Percentiles rank a stretch among this genome's conserved stretches.
phyloP scores from a whole-genome alignment of 2,113 vertebrate species.

The Dendropsophus ebraccatus region DNA sequence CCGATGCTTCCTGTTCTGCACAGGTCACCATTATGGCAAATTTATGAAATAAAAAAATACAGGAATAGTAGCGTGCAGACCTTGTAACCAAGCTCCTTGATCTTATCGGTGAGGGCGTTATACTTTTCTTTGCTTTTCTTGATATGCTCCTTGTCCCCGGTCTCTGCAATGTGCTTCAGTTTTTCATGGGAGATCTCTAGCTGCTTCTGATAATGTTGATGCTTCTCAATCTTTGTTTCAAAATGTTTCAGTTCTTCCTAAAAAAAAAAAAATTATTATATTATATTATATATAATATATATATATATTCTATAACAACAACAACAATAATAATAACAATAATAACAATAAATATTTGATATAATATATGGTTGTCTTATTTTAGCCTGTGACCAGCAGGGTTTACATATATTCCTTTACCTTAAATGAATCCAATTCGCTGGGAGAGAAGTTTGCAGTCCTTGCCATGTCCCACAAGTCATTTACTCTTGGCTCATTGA shows the following conservation, averaged over 20 bases:
- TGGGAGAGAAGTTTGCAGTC: conserved; percentile 84
- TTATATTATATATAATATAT: not conserved
- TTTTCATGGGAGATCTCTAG: conserved; percentile 95
- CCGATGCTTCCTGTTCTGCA: too few species aligned
- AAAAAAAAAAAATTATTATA: not conserved
- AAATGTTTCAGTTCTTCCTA: conserved; percentile 96
- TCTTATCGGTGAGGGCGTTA: conserved; percentile 83
- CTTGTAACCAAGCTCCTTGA: conserved; percentile 94
- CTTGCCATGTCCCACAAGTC: conserved; percentile 95
- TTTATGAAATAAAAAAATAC: not conserved
- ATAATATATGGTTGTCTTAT: not conserved
- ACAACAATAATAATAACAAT: too few species aligned
- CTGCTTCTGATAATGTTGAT: conserved; percentile 94
- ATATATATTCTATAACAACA: too few species aligned
- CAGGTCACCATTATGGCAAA: not conserved
- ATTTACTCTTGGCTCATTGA: conserved; percentile 91
- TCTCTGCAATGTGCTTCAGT: conserved; percentile 83
- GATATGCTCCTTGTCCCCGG: conserved; percentile 86
- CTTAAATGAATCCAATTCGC: conserved; percentile 93
- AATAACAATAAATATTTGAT: not conserved
- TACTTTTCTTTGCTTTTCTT: conserved; percentile 86
- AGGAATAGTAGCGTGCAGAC: conserved; percentile 65
- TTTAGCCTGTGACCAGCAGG: not conserved
- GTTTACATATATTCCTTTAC: conserved; percentile 66
- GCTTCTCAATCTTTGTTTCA: conserved; percentile 94